Evolutionary conservation across 2,888 invertebrate genomes (phyloP), one percentile per base, ranked within the genome.

Genomic region (Amblyjoppa fuscipennis): DNA sequence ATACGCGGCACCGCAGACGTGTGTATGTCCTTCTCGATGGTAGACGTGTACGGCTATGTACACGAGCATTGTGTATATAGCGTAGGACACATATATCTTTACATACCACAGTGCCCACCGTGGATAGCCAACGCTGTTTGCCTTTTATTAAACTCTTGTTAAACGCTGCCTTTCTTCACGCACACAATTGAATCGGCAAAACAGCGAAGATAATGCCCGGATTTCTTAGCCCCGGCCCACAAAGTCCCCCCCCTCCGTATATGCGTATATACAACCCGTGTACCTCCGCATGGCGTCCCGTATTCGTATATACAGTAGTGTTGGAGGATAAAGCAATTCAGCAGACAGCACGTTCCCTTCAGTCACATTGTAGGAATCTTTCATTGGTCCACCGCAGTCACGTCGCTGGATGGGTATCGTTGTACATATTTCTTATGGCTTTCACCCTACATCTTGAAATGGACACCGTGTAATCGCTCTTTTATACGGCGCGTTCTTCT

Each of bases 111-210:
- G 51, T 31, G 66, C 38, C 34, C 74, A 75, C 83, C 64, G 77
- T 86, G 84, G 59, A 59, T 28, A 79, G 53, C 80, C 84, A 81
- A 87, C 83, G 89, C 91, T 93, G 93, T 93, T 94, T 93, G 94
- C 93, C 94, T 94, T 94, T 94, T 94, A 94, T 94, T 94, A 94
- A 93, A 93, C 92, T 92, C 93, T 94, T 93, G 94, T 94, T 94
- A 94, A 92, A 92, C 90, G 92, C 91, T 93, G 92, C 91, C 92
- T 93, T 93, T 93, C 93, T 92, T 92, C 91, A 90, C 91, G 90
- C 92, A 92, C 93, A 93, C 94, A 93, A 93, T 94, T 93, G 94
- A 94, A 92, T 93, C 92, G 93, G 93, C 93, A 93, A 93, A 94
- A 94, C 92, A 92, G 92, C 93, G 93, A 90, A 93, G 92, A 92